Conservation (phyloP, 64 coral and sea anemone genomes). For the Platygyra sinensis region DNA sequence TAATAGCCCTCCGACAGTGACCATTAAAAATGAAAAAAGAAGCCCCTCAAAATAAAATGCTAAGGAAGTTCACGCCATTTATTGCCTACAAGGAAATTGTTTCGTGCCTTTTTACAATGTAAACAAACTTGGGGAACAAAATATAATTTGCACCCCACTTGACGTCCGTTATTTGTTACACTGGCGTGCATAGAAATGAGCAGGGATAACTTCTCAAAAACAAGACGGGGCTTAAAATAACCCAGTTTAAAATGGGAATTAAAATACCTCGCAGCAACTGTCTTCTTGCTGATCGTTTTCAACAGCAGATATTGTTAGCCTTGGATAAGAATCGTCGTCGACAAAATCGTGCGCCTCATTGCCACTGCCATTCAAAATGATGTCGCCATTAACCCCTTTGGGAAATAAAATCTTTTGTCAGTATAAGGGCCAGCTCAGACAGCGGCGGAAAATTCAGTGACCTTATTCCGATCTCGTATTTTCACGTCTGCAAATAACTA, state of each 20-base stretch:
- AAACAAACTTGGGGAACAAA: not conserved
- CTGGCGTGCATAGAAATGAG: not conserved
- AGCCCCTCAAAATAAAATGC: not conserved
- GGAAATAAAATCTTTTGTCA: not conserved
- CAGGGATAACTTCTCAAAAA: not conserved
- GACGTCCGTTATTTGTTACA: not conserved
- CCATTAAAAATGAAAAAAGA: not conserved
- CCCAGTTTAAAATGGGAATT: constrained; percentile 18
- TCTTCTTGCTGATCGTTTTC: constrained; percentile 64
- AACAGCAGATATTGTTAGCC: not conserved
- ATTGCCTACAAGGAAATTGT: not conserved
- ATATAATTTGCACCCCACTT: not conserved
- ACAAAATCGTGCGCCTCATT: constrained; percentile 5
- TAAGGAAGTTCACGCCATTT: not conserved
- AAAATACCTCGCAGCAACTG: constrained; percentile 86
- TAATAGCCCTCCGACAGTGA: not conserved
- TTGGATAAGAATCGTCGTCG: constrained; percentile 24
- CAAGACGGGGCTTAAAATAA: not conserved
- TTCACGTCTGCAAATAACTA: not conserved
- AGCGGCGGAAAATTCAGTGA: not conserved
- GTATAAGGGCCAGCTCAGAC: not conserved
- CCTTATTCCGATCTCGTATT: not conserved
- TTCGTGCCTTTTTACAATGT: not conserved
- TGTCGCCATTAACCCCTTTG: constrained; percentile 31
- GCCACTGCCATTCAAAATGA: constrained; percentile 9